Base-by-base conservation (phyloP, 2,888 invertebrate genomes). In the Drosophila paracracens region DNA sequence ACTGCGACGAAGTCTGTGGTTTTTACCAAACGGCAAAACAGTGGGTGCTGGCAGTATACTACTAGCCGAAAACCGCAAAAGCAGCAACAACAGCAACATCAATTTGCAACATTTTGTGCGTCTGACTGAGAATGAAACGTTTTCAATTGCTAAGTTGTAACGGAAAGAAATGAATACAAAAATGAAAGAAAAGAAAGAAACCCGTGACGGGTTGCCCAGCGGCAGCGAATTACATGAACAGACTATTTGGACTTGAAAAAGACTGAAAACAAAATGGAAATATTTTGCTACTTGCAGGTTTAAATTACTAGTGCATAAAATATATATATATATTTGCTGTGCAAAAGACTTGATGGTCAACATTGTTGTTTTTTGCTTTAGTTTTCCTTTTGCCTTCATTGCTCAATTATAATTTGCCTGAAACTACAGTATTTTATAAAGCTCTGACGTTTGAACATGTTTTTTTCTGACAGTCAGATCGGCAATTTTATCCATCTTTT, bases 71-170 rank as follows among this genome's bases (percentile, higher is more conserved):
- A 76, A 70, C 76, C 74, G 40, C 76, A 76, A 59, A 36, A 66
- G 27, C 43, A 75, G 33, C 54, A 79, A 62, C 66, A 72, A 61
- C 68, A 70, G 66, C 43, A 64, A 58, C 66, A 71, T 36, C 59
- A 73, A 81, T 81, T 85, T 74, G 67, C 76, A 63, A 57, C 77
- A 82, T 77, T 83, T 77, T 76, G 73, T 74, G 75, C 67, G 72
- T 69, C 66, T 61, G 70, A 57, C 52, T 67, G 72, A 50, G 69
- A 67, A 67, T 69, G 73, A 79, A 85, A 76, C 77, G 63, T 73
- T 84, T 83, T 80, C 82, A 80, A 82, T 84, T 78, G 82, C 63
- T 72, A 79, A 76, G 74, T 70, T 79, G 67, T 66, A 67, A 54
- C 50, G 59, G 58, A 69, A 67, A 60, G 65, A 71, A 82, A 76